Percentiles rank a stretch among this genome's conserved stretches.
phyloP scores from a whole-genome alignment of 2,113 vertebrate species.

The Clinocottus analis region DNA sequence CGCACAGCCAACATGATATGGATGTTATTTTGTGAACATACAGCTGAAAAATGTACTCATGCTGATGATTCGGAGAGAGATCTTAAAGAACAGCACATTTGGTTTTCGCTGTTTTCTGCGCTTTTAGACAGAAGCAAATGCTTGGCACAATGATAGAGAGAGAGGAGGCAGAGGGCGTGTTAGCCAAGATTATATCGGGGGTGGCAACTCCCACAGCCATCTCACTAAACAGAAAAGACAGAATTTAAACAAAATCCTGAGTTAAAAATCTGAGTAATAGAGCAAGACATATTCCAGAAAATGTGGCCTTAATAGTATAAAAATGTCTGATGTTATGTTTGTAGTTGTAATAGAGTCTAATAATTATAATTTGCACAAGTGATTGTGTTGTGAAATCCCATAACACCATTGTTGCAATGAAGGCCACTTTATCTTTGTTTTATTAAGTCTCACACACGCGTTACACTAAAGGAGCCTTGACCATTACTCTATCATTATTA shows the following conservation, averaged over 20 bases:
- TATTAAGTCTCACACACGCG: not conserved
- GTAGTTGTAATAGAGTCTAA: not conserved
- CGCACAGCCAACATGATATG: not conserved
- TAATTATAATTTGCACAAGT: not conserved
- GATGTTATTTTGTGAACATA: not conserved
- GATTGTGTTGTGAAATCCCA: not conserved
- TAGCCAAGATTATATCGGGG: slow-evolving; percentile 50
- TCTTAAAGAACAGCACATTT: slow-evolving; percentile 5
- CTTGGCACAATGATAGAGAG: slow-evolving; percentile 36
- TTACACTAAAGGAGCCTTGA: slow-evolving; percentile 1
- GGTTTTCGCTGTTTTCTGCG: slow-evolving; percentile 23
- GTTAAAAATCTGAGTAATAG: not conserved
- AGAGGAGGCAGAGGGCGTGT: slow-evolving; percentile 47
- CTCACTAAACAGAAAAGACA: slow-evolving; percentile 30
- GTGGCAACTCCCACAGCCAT: slow-evolving; percentile 50
- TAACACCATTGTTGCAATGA: not conserved
- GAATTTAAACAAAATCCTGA: slow-evolving; percentile 32
- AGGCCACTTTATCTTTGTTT: not conserved
- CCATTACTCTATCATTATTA: slow-evolving; percentile 11
- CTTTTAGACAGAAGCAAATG: slow-evolving; percentile 39
- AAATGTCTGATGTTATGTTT: not conserved
- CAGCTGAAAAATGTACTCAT: not conserved
- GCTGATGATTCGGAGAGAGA: slow-evolving; percentile 21
- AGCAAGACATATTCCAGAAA: not conserved
- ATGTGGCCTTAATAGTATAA: not conserved